Percentiles rank a stretch among this genome's conserved stretches.
Evolutionary conservation across 2,113 vertebrate genomes (phyloP).

Genomic region (Candoia aspera): DNA sequence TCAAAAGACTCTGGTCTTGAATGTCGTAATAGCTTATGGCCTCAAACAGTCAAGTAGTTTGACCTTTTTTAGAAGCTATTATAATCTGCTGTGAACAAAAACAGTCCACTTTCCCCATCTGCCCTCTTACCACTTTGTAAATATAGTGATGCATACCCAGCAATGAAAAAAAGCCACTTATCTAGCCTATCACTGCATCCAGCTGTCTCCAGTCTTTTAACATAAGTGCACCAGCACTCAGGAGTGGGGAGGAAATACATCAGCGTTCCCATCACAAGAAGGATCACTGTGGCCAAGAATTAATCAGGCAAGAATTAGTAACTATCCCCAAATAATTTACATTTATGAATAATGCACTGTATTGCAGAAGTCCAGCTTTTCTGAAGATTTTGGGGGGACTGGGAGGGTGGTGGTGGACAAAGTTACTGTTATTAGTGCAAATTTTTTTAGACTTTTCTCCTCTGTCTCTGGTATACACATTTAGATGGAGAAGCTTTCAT

Average conservation of each 20-base stretch:
- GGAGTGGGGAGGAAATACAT: background rate
- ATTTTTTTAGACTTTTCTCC: background rate
- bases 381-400: background rate
- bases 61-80: slow-evolving; percentile 61
- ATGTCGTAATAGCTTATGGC: slow-evolving; percentile 63
- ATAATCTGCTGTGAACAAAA: slow-evolving; percentile 47
- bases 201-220: background rate
- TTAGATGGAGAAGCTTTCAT: background rate
- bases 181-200: background rate
- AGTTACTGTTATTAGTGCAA: background rate
- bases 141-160: slow-evolving; percentile 3
- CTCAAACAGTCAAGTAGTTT: slow-evolving; percentile 66
- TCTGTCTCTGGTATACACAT: background rate
- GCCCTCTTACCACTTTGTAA: slow-evolving; percentile 31
- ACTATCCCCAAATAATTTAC: slow-evolving; percentile 2
- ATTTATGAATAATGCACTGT: background rate
- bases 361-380: background rate
- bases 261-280: background rate
- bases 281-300: background rate
- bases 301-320: background rate
- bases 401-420: background rate
- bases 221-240: background rate
- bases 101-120: slow-evolving; percentile 39
- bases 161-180: background rate
- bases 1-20: slow-evolving; percentile 64